Evolutionary conservation across 2,888 invertebrate species (phyloP), one percentile per base, ranked within the genome.

Genomic region (Dryobota labecula): DNA sequence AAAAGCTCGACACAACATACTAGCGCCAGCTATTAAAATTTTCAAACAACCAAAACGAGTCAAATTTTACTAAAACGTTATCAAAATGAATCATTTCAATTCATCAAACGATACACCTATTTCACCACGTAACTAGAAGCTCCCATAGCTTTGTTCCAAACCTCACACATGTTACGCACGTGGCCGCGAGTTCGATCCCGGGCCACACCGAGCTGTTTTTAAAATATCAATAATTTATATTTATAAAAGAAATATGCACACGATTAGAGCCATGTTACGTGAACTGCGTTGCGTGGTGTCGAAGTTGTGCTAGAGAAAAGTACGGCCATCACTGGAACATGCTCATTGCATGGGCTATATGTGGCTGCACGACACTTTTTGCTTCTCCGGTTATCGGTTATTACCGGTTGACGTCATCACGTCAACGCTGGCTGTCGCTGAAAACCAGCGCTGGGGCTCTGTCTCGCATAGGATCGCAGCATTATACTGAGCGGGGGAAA

Each of bases 191-290:
- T 84, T 84, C 84, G 49, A 85, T 68, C 56, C 84, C 49, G 30
- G 54, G 54, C 30, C 20, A 36, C 15, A 43, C n/a, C 0, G 0
- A 8, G 8, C 20, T 33, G 61, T 63, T 79, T 76, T 70, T 54
- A 27, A 24, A 58, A 38, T 43, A 38, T n/a, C 3, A 8, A 13
- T 5, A 1, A 20, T 8, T 62, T 69, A 0, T 53, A 20, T 8
- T 62, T 69, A 0, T 53, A 11, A 11, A 18, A 20, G 33, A 20
- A 2, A 18, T 30, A 27, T 84, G 94, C 93, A 93, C 92, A 90
- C 92, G 82, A 94, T 94, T 94, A 94, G 94, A 94, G 90, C 94
- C 94, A 89, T 84, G 80, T 78, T 81, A 85, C 78, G 88, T 83
- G 24, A 13, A 24, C 2, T 92, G 87, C 87, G 84, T 87, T 84